These are phyloP conservation scores for Anniella stebbinsi DNA, from an alignment of 2,797 vertebrate species.

Conservation along the genomic window DNA sequence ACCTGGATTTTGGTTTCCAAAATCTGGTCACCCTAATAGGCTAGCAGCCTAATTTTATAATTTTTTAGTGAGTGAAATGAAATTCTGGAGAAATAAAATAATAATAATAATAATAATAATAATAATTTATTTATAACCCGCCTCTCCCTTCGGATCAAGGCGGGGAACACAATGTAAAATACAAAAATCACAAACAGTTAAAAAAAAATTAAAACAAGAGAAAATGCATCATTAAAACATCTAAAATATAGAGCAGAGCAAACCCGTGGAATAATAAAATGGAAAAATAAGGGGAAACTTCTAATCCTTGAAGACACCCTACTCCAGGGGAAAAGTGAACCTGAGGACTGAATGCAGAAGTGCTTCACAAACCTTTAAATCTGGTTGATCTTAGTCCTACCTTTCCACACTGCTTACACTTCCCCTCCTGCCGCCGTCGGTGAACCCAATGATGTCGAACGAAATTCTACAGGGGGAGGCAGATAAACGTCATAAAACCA, in stretches of 20 bases:
- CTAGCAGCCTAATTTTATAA: too few relatives aligned
- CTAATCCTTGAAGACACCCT: not conserved
- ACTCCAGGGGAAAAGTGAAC: not conserved
- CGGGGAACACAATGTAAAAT: too few relatives aligned
- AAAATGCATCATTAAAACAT: too few relatives aligned
- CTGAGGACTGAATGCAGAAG: not conserved
- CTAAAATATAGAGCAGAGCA: not conserved
- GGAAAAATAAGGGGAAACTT: not conserved
- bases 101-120: too few relatives aligned
- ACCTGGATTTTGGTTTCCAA: too few relatives aligned
- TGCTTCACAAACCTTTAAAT: not conserved
- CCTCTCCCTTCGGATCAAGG: too few relatives aligned
- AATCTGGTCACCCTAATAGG: too few relatives aligned
- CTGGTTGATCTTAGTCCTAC: conserved; percentile 70
- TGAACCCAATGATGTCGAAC: conserved; percentile 99
- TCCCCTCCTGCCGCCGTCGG: conserved; percentile 94
- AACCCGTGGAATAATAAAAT: not conserved
- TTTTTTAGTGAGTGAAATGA: too few relatives aligned
- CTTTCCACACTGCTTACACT: conserved; percentile 98
- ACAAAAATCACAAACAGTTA: too few relatives aligned
- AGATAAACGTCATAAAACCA: not conserved
- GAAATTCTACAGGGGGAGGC: conserved; percentile 84
- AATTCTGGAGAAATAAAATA: not conserved
- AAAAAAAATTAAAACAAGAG: too few relatives aligned
- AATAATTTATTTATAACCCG: too few relatives aligned